Conservation (phyloP, 2,888 invertebrate genomes). For the Caenorhabditis becei region DNA sequence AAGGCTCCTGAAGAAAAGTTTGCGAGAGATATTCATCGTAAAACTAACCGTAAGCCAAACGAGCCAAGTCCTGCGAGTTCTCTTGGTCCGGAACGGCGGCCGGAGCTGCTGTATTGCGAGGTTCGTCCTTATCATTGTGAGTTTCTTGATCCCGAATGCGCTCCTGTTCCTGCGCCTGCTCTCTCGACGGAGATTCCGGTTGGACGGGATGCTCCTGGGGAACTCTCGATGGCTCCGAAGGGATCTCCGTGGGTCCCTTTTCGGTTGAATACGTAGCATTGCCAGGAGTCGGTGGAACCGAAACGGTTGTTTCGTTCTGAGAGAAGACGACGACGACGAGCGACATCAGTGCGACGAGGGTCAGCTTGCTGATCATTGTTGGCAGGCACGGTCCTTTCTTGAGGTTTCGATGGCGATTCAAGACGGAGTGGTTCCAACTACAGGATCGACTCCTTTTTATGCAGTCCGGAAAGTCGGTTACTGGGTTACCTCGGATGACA, state of each 20-base stretch:
- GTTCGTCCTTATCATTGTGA: too few species aligned
- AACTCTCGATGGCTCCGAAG: too few species aligned
- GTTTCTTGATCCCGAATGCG: too few species aligned
- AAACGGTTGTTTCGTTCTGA: not conserved
- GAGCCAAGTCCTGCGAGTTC: conserved; percentile 2
- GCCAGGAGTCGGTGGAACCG: not conserved
- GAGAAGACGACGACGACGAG: not conserved
- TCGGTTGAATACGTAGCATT: too few species aligned
- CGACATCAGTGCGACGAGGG: not conserved
- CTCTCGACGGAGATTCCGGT: too few species aligned
- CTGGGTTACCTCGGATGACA: not conserved
- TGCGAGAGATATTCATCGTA: not conserved
- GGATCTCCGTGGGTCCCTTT: too few species aligned
- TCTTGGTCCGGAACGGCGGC: not conserved
- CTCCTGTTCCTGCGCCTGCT: too few species aligned
- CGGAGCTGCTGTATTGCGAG: too few species aligned
- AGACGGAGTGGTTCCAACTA: not conserved
- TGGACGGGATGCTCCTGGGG: too few species aligned
- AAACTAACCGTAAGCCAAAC: not conserved
- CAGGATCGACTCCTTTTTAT: not conserved
- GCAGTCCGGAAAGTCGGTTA: not conserved
- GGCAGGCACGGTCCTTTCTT: conserved; percentile 6
- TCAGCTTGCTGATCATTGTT: conserved; percentile 17
- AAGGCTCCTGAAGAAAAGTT: conserved; percentile 1
- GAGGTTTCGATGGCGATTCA: not conserved